A percentile compares a stretch with the other conserved stretches of the same genome.
Evolutionary conservation across 2,113 vertebrate species (phyloP).

Genomic region (Lagenorhynchus albirostris): DNA sequence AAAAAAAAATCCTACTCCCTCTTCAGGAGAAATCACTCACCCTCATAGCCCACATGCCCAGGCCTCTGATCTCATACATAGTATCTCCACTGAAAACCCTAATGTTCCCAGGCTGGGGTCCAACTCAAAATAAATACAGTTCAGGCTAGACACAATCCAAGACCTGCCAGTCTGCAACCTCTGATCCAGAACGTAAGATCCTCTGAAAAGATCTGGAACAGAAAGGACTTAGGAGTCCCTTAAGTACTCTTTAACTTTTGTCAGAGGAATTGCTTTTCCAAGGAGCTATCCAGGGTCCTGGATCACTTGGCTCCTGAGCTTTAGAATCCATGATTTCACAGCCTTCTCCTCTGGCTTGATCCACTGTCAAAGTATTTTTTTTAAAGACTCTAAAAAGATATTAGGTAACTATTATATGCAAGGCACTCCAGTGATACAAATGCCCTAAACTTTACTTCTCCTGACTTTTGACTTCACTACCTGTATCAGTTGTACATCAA

Average conservation of each 20-base stretch:
- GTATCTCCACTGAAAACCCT: neutral
- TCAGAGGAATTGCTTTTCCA: neutral
- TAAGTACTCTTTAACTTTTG: neutral
- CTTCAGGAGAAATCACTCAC: neutral
- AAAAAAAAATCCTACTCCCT: neutral
- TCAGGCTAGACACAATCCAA: neutral
- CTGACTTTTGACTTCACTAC: neutral
- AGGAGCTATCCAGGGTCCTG: conserved; percentile 1
- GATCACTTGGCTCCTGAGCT: neutral
- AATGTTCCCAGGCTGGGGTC: neutral
- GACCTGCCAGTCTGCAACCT: neutral
- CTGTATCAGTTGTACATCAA: neutral
- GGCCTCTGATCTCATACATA: neutral
- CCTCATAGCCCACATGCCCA: neutral
- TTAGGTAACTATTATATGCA: neutral
- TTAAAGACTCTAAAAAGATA: neutral
- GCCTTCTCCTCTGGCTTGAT: neutral
- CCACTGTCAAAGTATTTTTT: neutral
- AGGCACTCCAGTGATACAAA: neutral
- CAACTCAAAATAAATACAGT: neutral
- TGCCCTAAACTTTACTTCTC: neutral
- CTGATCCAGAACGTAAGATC: conserved; percentile 5
- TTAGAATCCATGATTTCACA: neutral
- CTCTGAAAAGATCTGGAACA: neutral
- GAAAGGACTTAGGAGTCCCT: neutral